Percentiles rank a stretch among this genome's conserved stretches.
Conservation (phyloP, 2,797 vertebrate species). For the Chrysolophus pictus region DNA sequence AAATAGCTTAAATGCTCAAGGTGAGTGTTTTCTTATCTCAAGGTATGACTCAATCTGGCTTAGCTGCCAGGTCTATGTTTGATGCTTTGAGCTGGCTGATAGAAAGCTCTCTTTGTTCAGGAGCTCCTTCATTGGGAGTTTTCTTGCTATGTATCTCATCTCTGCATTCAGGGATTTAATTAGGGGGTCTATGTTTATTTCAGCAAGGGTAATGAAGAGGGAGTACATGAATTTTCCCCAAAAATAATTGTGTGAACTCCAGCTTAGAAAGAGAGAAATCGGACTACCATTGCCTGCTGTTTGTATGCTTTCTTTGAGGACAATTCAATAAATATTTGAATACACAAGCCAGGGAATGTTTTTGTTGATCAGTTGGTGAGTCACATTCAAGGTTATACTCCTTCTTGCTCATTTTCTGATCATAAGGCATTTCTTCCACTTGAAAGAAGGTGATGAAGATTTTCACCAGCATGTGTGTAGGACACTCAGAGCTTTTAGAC, state of each 20-base stretch:
- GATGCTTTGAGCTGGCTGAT: neutral
- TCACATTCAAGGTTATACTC: neutral
- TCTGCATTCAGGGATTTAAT: neutral
- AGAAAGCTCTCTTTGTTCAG: neutral
- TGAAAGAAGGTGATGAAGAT: neutral
- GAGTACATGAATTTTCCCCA: neutral
- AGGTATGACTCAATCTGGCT: neutral
- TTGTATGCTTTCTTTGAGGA: neutral
- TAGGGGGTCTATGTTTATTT: neutral
- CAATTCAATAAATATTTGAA: neutral
- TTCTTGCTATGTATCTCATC: neutral
- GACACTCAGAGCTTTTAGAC: neutral
- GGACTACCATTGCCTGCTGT: neutral
- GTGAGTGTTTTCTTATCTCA: accelerated
- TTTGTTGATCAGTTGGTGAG: neutral
- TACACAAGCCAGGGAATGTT: neutral
- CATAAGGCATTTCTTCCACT: accelerated
- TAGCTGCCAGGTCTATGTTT: accelerated
- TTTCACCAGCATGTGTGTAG: neutral
- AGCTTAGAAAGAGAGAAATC: neutral
- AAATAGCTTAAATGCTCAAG: neutral
- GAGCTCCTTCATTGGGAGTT: neutral
- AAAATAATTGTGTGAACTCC: neutral
- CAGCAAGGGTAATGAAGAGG: neutral
- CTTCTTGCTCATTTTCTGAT: neutral